These are phyloP conservation scores for Hydractinia symbiolongicarpus DNA, from an alignment of 30 jellyfish, hydroid and myxozoan species.

Conservation along the genomic window DNA sequence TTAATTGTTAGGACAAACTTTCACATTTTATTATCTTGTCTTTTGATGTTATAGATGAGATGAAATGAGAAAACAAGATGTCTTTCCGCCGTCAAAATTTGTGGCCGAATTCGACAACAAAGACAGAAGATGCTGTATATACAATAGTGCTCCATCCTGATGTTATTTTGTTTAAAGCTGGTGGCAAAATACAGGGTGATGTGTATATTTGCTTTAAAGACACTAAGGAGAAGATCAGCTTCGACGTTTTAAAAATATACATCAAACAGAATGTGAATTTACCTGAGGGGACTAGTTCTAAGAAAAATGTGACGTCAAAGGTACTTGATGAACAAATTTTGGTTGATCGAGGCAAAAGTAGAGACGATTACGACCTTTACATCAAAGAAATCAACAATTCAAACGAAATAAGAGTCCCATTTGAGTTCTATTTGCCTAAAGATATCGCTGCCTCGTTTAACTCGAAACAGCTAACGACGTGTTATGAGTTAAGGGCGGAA, in stretches of 20 bases:
- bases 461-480: conserved; percentile 7
- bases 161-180: conserved; percentile 7
- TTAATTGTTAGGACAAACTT: no score
- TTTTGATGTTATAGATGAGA: no score
- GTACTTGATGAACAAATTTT: conserved; percentile 1
- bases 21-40: no score
- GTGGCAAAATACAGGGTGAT: conserved; percentile 11
- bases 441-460: conserved; percentile 11
- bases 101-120: conserved; percentile 11
- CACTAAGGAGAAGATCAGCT: background rate
- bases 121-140: conserved; percentile 14
- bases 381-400: background rate
- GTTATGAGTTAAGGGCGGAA: conserved; percentile 24
- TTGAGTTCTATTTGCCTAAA: background rate
- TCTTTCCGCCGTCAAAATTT: conserved; percentile 11
- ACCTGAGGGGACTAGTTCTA: conserved; percentile 4
- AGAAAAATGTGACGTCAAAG: conserved; percentile 10
- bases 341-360: background rate
- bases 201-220: conserved; percentile 13
- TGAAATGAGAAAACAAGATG: background rate
- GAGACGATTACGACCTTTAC: background rate
- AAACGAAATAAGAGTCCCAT: background rate
- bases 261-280: background rate
- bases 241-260: background rate
- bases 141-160: conserved; percentile 6